These are phyloP conservation scores for Hirtodrosophila alboralis DNA, from an alignment of 2,888 invertebrate genomes.

Conservation along the genomic window DNA sequence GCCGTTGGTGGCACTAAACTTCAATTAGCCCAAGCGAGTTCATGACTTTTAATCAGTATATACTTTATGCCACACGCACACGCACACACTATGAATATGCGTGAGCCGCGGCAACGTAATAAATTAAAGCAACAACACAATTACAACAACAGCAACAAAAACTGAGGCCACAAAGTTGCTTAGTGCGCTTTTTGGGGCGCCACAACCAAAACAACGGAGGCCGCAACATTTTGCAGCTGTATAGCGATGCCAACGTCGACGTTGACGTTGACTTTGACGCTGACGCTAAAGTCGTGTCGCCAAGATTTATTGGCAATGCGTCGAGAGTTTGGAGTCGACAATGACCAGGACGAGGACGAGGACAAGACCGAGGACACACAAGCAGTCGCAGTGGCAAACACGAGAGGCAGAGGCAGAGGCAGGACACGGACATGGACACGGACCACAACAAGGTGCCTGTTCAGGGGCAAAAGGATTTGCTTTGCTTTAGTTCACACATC, in stretches of 20 bases:
- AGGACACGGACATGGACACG: slow-evolving; percentile 12
- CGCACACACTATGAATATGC: slow-evolving; percentile 7
- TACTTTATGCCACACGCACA: slow-evolving; percentile 58
- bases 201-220: slow-evolving; percentile 5
- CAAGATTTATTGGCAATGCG: slow-evolving; percentile 71
- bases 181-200: slow-evolving; percentile 47
- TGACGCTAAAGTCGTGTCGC: slow-evolving; percentile 55
- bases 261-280: slow-evolving; percentile 10
- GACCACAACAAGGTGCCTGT: slow-evolving; percentile 33
- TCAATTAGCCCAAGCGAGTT: slow-evolving; percentile 71
- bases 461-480: slow-evolving; percentile 27
- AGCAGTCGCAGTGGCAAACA: not conserved
- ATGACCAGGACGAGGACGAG: slow-evolving; percentile 21
- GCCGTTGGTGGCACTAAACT: slow-evolving; percentile 66
- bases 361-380: slow-evolving; percentile 11
- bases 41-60: slow-evolving; percentile 77
- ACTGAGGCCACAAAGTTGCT: slow-evolving; percentile 40
- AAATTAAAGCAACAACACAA: slow-evolving; percentile 74
- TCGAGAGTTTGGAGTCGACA: slow-evolving; percentile 19
- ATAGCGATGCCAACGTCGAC: slow-evolving; percentile 5
- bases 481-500: slow-evolving; percentile 26
- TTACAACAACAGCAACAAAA: slow-evolving; percentile 51
- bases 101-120: slow-evolving; percentile 41
- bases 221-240: slow-evolving; percentile 3
- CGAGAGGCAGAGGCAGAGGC: slow-evolving; percentile 9